Evolutionary conservation across 2,113 vertebrate genomes (phyloP), one percentile per base, ranked within the genome.

Genomic region (Pipra filicauda): DNA sequence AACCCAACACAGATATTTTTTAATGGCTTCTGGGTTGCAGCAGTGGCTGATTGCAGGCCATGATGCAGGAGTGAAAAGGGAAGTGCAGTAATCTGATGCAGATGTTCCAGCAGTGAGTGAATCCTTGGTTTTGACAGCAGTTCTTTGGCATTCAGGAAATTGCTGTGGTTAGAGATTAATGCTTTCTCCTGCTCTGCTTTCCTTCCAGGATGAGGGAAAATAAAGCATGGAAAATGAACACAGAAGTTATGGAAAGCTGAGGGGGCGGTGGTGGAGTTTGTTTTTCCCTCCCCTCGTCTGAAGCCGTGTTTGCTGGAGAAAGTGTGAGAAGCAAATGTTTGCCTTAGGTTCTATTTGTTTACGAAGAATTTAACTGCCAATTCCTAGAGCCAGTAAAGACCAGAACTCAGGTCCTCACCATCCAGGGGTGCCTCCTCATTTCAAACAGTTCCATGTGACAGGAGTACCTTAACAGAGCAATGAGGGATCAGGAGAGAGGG

Each of bases 111-210:
- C 76, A 91, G 76, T 0, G 22, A 96, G 79, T 67, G 92, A 72
- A 90, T 94, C 95, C 66, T 74, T 41, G 75, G 65, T 64, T 93
- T 94, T 93, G 93, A 96, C 88, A 94, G 83, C 72, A 92, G 88
- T 30, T 57, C 82, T 93, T 73, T 88, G 90, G 95, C 65, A 94
- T 93, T 90, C 95, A 92, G 95, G 95, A 97, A 95, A 95, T 95
- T 70, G 5, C 61, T 96, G 92, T 87, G 92, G 94, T 96, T 91
- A 74, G 72, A 94, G 62, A 95, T 35, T 90, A 75, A 83, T 93
- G 52, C 37, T 65, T 89, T 93, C 85, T 74, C 44, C 88, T 94
- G 57, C 92, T 86, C 55, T 14, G 18, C 59, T 96, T 71, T 80
- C 48, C 81, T 90, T 94, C 85, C 51, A 90, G 88, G 69, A 81